Conservation (phyloP, 1,140 invertebrate species). For the Vanessa atalanta region DNA sequence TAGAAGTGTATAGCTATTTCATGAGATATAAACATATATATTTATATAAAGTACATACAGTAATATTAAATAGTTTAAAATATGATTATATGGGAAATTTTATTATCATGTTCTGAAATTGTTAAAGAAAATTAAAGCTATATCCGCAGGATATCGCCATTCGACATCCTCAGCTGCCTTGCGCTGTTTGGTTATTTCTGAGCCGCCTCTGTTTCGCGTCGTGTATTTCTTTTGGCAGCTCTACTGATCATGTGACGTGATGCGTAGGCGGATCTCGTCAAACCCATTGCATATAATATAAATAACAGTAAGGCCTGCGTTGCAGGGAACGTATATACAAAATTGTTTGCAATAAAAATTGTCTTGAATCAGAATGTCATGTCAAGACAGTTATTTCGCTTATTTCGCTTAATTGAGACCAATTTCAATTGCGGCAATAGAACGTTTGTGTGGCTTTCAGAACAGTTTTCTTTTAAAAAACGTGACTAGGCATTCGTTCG, state of each 20-base stretch:
- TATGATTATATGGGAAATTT: not conserved
- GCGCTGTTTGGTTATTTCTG: constrained; percentile 42
- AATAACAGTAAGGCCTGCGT: constrained; percentile 18
- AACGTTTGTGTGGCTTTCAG: constrained; percentile 6
- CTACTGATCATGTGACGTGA: constrained; percentile 46
- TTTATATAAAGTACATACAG: no score
- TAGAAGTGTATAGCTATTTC: no score
- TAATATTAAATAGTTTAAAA: not conserved
- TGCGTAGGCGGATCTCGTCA: constrained; percentile 39
- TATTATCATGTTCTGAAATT: not conserved
- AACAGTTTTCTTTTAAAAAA: constrained; percentile 3
- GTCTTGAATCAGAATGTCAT: constrained; percentile 8
- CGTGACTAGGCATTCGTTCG: not conserved
- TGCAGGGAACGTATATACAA: constrained; percentile 17
- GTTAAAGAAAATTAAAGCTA: constrained; percentile 17
- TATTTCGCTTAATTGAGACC: constrained; percentile 28
- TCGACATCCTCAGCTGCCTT: constrained; percentile 20
- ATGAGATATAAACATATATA: no score
- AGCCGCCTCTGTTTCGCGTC: constrained; percentile 43
- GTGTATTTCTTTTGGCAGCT: constrained; percentile 52
- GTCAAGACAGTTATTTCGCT: constrained; percentile 21
- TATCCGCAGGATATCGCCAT: constrained; percentile 38
- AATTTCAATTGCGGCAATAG: constrained; percentile 15
- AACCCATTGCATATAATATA: constrained; percentile 34
- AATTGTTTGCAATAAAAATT: constrained; percentile 21